A percentile compares a stretch with the other conserved stretches of the same genome.
These are phyloP conservation scores for Machimus atricapillus DNA, from an alignment of 2,888 invertebrate genomes.

Conservation along the genomic window DNA sequence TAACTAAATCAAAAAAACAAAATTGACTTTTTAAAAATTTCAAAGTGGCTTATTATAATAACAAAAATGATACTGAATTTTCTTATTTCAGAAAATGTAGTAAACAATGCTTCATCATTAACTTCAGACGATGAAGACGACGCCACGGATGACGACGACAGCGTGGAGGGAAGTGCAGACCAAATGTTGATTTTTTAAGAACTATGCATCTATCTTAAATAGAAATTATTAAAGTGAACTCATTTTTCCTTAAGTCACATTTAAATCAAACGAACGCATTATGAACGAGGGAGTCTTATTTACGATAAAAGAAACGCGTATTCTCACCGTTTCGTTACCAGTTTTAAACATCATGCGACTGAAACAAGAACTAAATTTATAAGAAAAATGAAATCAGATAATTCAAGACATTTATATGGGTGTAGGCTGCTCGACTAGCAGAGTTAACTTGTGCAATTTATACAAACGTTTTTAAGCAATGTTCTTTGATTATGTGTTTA, in stretches of 20 bases:
- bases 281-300: background rate
- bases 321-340: background rate
- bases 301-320: slow-evolving; percentile 2
- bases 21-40: slow-evolving; percentile 38
- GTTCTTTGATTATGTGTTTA: background rate
- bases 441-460: slow-evolving; percentile 25
- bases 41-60: too few relatives aligned
- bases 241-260: slow-evolving; percentile 12
- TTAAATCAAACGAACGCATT: background rate
- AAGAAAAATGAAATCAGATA: background rate
- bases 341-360: slow-evolving; percentile 18
- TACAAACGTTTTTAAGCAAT: background rate
- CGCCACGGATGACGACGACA: slow-evolving; percentile 72
- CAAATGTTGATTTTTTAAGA: slow-evolving; percentile 76
- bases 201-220: slow-evolving; percentile 11
- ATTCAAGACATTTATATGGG: background rate
- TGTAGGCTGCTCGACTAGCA: slow-evolving; percentile 8
- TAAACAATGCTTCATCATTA: slow-evolving; percentile 68
- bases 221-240: slow-evolving; percentile 27
- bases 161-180: slow-evolving; percentile 79
- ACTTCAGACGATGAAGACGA: slow-evolving; percentile 78
- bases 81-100: slow-evolving; percentile 60
- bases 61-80: background rate
- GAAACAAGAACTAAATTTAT: slow-evolving; percentile 12
- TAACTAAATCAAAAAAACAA: too few relatives aligned